A percentile compares a stretch with the other conserved stretches of the same genome.
These are phyloP conservation scores for Dichetophora obliterata DNA, from an alignment of 2,888 invertebrate species.

Conservation along the genomic window DNA sequence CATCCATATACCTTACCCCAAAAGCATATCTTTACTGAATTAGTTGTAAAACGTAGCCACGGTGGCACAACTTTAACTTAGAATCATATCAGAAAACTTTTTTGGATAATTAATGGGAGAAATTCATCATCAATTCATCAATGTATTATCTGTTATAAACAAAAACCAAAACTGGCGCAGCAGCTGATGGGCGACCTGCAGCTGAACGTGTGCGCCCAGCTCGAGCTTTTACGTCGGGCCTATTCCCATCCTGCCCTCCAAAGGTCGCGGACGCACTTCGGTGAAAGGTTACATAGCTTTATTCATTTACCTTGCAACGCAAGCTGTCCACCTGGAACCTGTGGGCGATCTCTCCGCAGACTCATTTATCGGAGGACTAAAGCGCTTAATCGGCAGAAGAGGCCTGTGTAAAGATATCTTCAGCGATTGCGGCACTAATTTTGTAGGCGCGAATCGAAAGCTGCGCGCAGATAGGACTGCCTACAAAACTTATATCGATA, in stretches of 20 bases:
- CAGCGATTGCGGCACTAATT: no score
- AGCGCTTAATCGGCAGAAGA: not conserved
- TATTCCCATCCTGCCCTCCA: conserved; percentile 13
- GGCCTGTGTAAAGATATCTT: not conserved
- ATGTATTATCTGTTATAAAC: no score
- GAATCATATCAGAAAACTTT: conserved; percentile 16
- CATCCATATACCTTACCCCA: conserved; percentile 31
- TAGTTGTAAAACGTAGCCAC: conserved; percentile 18
- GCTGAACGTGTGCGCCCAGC: no score
- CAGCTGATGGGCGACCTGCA: conserved; percentile 27
- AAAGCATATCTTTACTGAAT: conserved; percentile 23
- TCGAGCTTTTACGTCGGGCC: conserved; percentile 37
- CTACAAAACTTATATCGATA: no score
- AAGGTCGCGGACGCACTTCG: conserved; percentile 34
- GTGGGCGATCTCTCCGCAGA: conserved; percentile 31
- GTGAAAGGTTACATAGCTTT: conserved; percentile 30
- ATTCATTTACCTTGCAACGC: conserved; percentile 40
- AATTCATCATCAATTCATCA: conserved; percentile 31
- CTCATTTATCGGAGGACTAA: no score
- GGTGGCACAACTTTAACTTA: conserved; percentile 18
- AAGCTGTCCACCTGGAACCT: conserved; percentile 17
- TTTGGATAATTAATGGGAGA: conserved; percentile 19
- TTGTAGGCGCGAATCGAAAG: conserved; percentile 27
- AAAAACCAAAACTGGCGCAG: no score
- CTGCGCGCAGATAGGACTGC: no score